Base-by-base conservation (phyloP, 1,140 invertebrate genomes). In the Catajapyx aquilonaris region DNA sequence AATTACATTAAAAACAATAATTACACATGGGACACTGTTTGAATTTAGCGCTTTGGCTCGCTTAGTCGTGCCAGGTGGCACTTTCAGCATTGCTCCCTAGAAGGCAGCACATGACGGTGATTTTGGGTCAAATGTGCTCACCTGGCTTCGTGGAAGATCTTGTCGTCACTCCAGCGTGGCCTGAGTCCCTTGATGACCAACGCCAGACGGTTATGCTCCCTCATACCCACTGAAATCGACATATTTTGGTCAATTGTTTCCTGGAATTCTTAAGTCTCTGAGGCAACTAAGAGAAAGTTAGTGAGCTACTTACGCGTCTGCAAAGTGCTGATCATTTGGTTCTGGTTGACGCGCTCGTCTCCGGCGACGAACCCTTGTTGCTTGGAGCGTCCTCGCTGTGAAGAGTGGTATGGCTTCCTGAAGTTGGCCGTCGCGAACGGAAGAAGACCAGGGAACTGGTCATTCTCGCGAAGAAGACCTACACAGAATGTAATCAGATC, bases 101-200 rank as follows among this genome's bases (percentile, higher is more conserved):
- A n/a, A n/a, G n/a, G n/a, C n/a, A n/a, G n/a, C n/a, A n/a, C n/a
- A n/a, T n/a, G n/a, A n/a, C n/a, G n/a, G n/a, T n/a, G n/a, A n/a
- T n/a, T n/a, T n/a, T n/a, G n/a, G n/a, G n/a, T n/a, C n/a, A n/a
- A n/a, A n/a, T n/a, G n/a, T n/a, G 7, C 23, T 28, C 57, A 52
- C 21, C 66, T 40, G 1, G 61, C 45, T 48, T 71, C 66, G 43
- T 71, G 63, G 44, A 53, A 71, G 1, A 71, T 21, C 9, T 38
- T 44, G 39, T 68, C 60, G 41, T 69, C 60, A 25, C 48, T 37
- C 62, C 60, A 63, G 20, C 46, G 30, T 18, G 59, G 53, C 45
- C 65, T 63, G 2, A 60, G 35, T 31, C 45, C 41, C 35, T 40
- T 33, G 1, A 68, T 44, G 37, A 53, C 50, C 19, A 41, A 43